Conservation (phyloP, 2,113 vertebrate genomes). For the Zosterops borbonicus region DNA sequence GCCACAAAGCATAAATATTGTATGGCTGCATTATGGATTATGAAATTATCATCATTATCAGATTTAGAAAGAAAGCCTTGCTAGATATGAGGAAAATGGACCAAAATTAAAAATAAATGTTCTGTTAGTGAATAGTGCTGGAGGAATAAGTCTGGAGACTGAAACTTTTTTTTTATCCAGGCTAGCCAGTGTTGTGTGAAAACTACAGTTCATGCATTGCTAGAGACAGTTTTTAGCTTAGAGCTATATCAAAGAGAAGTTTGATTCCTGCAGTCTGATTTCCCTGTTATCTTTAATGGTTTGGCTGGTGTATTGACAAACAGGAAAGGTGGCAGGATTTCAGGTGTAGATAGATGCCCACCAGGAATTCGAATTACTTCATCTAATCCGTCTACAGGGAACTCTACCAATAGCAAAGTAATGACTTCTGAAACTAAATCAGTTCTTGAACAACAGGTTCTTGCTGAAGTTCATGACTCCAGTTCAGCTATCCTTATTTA, state of each 20-base stretch:
- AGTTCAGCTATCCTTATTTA: slow-evolving; percentile 16
- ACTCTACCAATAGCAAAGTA: not conserved
- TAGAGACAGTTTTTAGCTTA: not conserved
- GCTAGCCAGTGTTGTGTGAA: not conserved
- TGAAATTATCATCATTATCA: not conserved
- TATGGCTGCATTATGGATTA: not conserved
- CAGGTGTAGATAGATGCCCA: not conserved
- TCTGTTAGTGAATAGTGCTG: not conserved
- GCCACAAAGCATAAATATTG: not conserved
- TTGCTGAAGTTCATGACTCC: slow-evolving; percentile 16
- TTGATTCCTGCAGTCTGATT: not conserved
- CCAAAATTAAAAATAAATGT: not conserved
- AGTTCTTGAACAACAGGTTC: not conserved
- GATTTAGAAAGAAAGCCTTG: not conserved
- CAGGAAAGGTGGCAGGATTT: not conserved
- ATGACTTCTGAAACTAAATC: slow-evolving; percentile 34
- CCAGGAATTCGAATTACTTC: not conserved
- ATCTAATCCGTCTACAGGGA: not conserved
- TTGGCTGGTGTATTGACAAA: not conserved
- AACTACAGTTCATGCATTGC: not conserved
- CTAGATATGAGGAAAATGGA: not conserved
- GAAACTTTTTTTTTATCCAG: not conserved
- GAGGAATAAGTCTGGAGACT: not conserved
- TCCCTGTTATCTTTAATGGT: not conserved
- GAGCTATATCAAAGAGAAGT: not conserved